A percentile compares a stretch with the other conserved stretches of the same genome.
These are phyloP conservation scores for Pandemis heparana DNA, from an alignment of 2,888 invertebrate genomes.

Conservation along the genomic window DNA sequence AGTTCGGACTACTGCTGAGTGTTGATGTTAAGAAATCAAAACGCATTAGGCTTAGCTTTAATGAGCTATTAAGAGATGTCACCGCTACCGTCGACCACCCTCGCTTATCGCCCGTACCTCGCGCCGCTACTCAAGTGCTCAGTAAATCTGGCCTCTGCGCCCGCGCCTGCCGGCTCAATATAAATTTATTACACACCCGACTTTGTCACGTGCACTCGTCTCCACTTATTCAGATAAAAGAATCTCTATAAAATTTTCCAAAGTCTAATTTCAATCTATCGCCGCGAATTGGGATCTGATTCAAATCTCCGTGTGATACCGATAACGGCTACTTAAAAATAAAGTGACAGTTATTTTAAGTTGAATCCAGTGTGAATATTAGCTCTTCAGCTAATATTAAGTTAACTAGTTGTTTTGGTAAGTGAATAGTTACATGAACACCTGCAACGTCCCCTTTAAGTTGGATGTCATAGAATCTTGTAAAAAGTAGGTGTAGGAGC, in stretches of 20 bases:
- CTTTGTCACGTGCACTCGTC: constrained; percentile 67
- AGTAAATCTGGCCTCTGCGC: constrained; percentile 68
- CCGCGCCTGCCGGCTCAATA: constrained; percentile 64
- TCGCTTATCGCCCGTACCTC: constrained; percentile 47
- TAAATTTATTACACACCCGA: constrained; percentile 73
- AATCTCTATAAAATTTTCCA: constrained; percentile 32
- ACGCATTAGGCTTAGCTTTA: not conserved
- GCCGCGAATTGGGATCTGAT: constrained; percentile 18
- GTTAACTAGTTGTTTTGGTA: constrained; percentile 15
- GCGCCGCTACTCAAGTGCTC: constrained; percentile 64
- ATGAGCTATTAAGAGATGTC: not conserved
- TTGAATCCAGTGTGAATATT: constrained; percentile 11
- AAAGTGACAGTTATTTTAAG: constrained; percentile 25
- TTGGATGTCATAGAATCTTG: not conserved
- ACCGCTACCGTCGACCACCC: not conserved
- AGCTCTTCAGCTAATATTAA: constrained; percentile 6
- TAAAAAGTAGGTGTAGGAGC: not conserved
- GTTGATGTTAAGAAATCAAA: not conserved
- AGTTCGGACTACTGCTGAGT: no score
- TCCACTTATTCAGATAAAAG: constrained; percentile 50
- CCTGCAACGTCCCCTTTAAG: not conserved
- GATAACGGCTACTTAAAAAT: constrained; percentile 24
- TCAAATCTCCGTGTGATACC: constrained; percentile 34
- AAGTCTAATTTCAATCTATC: constrained; percentile 34
- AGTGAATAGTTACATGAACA: not conserved